Evolutionary conservation across 2,113 vertebrate genomes (phyloP), one percentile per base, ranked within the genome.

Genomic region (Gadus macrocephalus): DNA sequence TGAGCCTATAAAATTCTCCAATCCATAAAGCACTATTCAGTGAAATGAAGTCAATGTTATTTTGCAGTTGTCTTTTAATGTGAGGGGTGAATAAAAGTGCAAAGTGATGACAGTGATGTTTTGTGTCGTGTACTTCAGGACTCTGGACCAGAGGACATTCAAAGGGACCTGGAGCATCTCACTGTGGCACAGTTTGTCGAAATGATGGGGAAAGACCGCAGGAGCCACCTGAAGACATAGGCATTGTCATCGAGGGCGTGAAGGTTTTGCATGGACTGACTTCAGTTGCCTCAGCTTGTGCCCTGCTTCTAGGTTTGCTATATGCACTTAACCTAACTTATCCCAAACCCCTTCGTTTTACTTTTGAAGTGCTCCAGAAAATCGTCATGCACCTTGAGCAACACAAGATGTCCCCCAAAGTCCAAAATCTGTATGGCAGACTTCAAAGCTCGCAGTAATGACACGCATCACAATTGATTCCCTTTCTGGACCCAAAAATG

Each of bases 361-460:
- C 60, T 42, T 72, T 72, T 64, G 68, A 63, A 68, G 72, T 74
- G 38, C 15, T 75, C 12, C 49, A 74, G 31, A 69, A 74, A 55
- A 38, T 69, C 16, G 14, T 77, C 62, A 69, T 77, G 74, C 53
- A 76, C 17, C 74, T 71, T 66, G 69, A 71, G 22, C 53, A 67
- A 28, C 62, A 76, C 59, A 71, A 63, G 68, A 66, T 71, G 56
- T 76, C 74, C 49, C 69, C 69, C 56, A 71, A 68, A 76, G 74
- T 76, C 49, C 68, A 71, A 42, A 70, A 61, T 68, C 53, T 63
- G 25, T 28, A 63, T 63, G 27, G 5, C 62, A 63, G 20, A 63
- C 25, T 63, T 63, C 62, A 63, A 31, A 63, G 62, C 27, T 63
- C 25, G 20, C 60, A 25, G 20, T 61, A 61, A 61, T 5, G n/a